A percentile compares a stretch with the other conserved stretches of the same genome.
phyloP scores from a whole-genome alignment of 2,888 invertebrate species.

The Tridacna crocea region DNA sequence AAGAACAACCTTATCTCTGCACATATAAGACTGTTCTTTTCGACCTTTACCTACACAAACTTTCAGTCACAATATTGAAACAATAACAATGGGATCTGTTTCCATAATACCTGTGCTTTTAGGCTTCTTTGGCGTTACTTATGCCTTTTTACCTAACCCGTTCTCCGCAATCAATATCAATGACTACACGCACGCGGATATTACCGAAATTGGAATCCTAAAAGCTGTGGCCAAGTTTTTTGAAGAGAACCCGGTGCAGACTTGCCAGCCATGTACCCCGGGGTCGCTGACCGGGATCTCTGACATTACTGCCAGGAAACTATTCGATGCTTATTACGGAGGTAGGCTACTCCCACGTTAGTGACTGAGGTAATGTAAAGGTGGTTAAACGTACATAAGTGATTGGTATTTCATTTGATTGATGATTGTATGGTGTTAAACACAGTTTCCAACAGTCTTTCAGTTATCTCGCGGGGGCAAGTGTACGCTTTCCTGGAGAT shows the following conservation, averaged over 20 bases:
- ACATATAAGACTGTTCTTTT: too few species aligned
- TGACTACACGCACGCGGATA: slow-evolving; percentile 69
- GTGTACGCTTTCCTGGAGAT: too few species aligned
- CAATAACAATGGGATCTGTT: not conserved
- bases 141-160: slow-evolving; percentile 57
- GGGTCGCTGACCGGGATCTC: slow-evolving; percentile 62
- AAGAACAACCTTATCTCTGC: too few species aligned
- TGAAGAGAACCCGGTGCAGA: slow-evolving; percentile 60
- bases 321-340: slow-evolving; percentile 66
- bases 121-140: not conserved
- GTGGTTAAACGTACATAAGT: not conserved
- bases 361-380: not conserved
- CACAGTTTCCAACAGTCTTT: too few species aligned
- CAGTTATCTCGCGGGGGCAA: too few species aligned
- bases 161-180: slow-evolving; percentile 50
- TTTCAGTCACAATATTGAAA: not conserved
- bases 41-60: too few species aligned
- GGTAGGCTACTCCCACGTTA: slow-evolving; percentile 55
- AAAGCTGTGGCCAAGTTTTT: slow-evolving; percentile 64
- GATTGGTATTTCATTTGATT: not conserved
- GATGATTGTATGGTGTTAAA: not conserved
- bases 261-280: slow-evolving; percentile 42
- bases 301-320: slow-evolving; percentile 65
- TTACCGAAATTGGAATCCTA: slow-evolving; percentile 67
- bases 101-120: not conserved